Percentiles rank a stretch among this genome's conserved stretches.
These are phyloP conservation scores for Rhynchophorus ferrugineus DNA, from an alignment of 1,140 invertebrate genomes.

Conservation along the genomic window DNA sequence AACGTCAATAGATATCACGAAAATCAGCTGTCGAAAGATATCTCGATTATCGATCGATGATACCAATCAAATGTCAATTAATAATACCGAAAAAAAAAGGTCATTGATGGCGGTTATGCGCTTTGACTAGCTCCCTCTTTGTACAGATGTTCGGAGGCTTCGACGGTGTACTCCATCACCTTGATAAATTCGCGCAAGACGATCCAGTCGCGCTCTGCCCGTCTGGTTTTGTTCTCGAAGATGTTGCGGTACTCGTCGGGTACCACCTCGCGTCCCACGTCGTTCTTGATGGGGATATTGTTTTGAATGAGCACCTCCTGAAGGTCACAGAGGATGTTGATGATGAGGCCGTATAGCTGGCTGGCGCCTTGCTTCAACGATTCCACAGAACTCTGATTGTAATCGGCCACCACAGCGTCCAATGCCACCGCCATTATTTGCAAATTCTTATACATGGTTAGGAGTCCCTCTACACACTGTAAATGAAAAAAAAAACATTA, in stretches of 20 bases:
- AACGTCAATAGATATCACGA: too few relatives aligned
- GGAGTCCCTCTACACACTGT: slow-evolving; percentile 48
- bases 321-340: slow-evolving; percentile 45
- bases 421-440: slow-evolving; percentile 59
- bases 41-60: too few relatives aligned
- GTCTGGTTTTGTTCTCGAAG: slow-evolving; percentile 40
- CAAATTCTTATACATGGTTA: slow-evolving; percentile 51
- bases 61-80: too few relatives aligned
- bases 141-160: slow-evolving; percentile 42
- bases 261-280: slow-evolving; percentile 53
- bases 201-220: slow-evolving; percentile 54
- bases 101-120: not conserved
- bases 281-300: slow-evolving; percentile 41
- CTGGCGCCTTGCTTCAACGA: slow-evolving; percentile 42
- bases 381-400: slow-evolving; percentile 47
- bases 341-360: not conserved
- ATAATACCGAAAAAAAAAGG: too few relatives aligned
- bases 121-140: not conserved
- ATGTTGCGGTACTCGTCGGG: slow-evolving; percentile 36
- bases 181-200: slow-evolving; percentile 62
- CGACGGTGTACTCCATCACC: slow-evolving; percentile 50
- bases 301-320: slow-evolving; percentile 51
- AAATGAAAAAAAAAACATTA: too few relatives aligned
- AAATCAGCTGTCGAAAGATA: too few relatives aligned
- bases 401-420: slow-evolving; percentile 60